phyloP scores from a whole-genome alignment of 2,113 vertebrate species.

The Burhinus bistriatus region DNA sequence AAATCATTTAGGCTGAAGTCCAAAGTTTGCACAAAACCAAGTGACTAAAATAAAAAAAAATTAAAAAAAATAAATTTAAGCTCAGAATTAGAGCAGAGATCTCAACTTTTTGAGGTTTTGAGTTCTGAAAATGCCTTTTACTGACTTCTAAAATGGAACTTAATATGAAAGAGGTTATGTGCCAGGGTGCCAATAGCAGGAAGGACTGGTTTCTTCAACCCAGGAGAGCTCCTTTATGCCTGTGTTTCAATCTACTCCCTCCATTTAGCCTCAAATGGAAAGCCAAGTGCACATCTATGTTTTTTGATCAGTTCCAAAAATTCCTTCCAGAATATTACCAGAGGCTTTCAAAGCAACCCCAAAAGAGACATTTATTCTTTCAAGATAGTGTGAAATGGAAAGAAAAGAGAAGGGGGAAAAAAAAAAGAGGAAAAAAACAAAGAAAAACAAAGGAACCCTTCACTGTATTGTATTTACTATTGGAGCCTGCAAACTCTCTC shows the following conservation, averaged over 20 bases:
- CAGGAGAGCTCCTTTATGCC: neutral
- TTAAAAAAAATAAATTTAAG: neutral
- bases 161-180: neutral
- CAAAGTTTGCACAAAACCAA: neutral
- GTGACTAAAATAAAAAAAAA: neutral
- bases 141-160: neutral
- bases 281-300: neutral
- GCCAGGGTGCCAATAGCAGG: neutral
- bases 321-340: neutral
- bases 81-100: accelerated
- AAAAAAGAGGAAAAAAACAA: too few relatives aligned
- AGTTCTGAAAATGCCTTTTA: accelerated
- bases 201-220: neutral
- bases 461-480: neutral
- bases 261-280: neutral
- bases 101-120: neutral
- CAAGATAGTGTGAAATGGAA: neutral
- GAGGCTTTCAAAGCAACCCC: neutral
- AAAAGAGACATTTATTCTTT: neutral
- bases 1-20: neutral
- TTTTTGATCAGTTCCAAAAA: neutral
- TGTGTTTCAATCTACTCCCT: neutral
- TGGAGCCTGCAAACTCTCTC: neutral
- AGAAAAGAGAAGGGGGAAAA: accelerated
- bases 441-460: accelerated